These are phyloP conservation scores for Morus bassanus DNA, from an alignment of 2,797 vertebrate genomes.

Conservation along the genomic window DNA sequence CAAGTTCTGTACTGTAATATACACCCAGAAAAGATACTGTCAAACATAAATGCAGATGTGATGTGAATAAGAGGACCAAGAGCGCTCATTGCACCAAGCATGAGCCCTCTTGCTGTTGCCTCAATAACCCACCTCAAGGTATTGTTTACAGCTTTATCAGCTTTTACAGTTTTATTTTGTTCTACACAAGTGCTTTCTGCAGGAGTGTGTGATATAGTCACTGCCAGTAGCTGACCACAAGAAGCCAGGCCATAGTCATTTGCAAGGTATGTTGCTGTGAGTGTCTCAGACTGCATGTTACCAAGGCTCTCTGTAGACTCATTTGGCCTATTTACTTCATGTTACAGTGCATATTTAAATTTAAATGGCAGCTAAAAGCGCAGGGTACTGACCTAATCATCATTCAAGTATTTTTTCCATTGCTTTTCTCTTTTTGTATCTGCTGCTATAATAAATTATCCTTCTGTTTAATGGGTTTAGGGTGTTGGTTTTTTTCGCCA, in stretches of 20 bases:
- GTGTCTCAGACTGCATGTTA: background rate
- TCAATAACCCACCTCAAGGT: background rate
- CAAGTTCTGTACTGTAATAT: background rate
- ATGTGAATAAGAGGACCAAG: background rate
- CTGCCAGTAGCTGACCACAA: background rate
- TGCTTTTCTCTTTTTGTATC: background rate
- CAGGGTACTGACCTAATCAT: background rate
- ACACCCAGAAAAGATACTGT: background rate
- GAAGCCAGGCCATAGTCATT: background rate
- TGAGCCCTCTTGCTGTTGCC: background rate
- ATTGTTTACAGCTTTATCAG: background rate
- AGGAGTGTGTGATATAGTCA: background rate
- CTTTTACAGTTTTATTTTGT: background rate
- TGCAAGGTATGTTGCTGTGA: background rate
- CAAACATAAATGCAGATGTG: background rate
- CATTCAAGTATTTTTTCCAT: background rate
- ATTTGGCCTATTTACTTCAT: background rate
- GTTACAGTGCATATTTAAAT: background rate
- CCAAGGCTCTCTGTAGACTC: background rate
- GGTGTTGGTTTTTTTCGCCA: background rate
- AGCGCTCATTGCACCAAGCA: background rate
- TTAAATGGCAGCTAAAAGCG: conserved; percentile 9
- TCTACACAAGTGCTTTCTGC: background rate
- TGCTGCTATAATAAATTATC: background rate
- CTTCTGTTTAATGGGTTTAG: background rate